These are phyloP conservation scores for Sternotherus odoratus DNA, from an alignment of 2,797 vertebrate genomes.

Conservation along the genomic window DNA sequence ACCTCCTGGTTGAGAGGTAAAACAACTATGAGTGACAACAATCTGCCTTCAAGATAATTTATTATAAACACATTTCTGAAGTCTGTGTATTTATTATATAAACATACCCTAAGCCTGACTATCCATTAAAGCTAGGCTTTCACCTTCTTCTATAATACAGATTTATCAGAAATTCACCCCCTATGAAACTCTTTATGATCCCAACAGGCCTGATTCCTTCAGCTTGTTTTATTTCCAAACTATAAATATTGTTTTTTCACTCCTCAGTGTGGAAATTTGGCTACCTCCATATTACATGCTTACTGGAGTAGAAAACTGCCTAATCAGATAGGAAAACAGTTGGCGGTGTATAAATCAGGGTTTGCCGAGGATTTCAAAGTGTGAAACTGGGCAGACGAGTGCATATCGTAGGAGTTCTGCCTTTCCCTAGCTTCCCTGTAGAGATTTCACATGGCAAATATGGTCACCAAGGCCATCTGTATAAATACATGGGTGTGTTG, in stretches of 20 bases:
- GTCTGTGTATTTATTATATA: constrained; percentile 75
- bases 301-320: constrained; percentile 84
- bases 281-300: constrained; percentile 83
- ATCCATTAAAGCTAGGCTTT: constrained; percentile 67
- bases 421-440: constrained; percentile 78
- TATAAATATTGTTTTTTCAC: constrained; percentile 86
- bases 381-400: constrained; percentile 78
- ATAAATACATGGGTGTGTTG: constrained; percentile 80
- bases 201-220: constrained; percentile 72
- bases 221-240: constrained; percentile 84
- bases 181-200: constrained; percentile 79
- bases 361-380: constrained; percentile 83
- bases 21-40: constrained; percentile 58
- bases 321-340: constrained; percentile 88
- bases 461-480: constrained; percentile 81
- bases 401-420: constrained; percentile 78
- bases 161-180: constrained; percentile 76
- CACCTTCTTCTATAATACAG: constrained; percentile 52
- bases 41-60: constrained; percentile 67
- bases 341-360: constrained; percentile 80
- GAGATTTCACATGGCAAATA: constrained; percentile 79
- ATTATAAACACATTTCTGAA: constrained; percentile 67
- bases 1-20: constrained; percentile 30
- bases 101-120: constrained; percentile 59
- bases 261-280: constrained; percentile 80